phyloP scores from a whole-genome alignment of 2,797 vertebrate species.

The Caiman crocodilus region DNA sequence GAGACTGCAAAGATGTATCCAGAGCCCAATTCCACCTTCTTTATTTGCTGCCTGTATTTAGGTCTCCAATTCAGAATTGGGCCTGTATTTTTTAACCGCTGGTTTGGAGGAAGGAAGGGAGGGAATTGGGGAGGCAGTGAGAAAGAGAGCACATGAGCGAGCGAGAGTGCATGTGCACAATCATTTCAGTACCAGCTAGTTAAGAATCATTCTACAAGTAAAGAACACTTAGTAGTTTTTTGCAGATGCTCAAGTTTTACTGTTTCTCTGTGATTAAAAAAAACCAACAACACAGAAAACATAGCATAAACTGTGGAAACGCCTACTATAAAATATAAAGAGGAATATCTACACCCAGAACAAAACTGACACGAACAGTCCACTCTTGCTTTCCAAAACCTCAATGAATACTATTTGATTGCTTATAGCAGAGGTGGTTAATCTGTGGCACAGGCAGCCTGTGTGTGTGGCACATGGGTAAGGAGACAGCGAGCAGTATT shows the following conservation, averaged over 20 bases:
- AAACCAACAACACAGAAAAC: no score
- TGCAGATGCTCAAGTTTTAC: no score
- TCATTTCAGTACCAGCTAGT: no score
- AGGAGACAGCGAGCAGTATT: no score
- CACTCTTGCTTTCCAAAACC: background rate
- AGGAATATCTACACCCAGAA: background rate
- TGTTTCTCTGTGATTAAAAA: no score
- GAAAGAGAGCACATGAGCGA: no score
- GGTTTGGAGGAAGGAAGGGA: background rate
- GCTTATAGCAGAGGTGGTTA: background rate
- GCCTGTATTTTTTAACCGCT: background rate
- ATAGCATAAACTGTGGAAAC: background rate
- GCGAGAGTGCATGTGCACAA: no score
- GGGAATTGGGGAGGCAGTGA: no score
- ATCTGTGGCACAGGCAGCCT: no score
- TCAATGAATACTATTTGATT: background rate
- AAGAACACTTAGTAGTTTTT: no score
- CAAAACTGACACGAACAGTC: background rate
- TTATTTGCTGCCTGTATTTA: background rate
- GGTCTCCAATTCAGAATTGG: rapidly evolving
- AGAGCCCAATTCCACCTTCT: background rate
- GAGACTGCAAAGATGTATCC: background rate
- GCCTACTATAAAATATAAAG: background rate
- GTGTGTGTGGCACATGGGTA: no score
- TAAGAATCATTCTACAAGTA: no score